Base-by-base conservation (phyloP, 2,888 invertebrate genomes). In the Rhagonycha fulva region DNA sequence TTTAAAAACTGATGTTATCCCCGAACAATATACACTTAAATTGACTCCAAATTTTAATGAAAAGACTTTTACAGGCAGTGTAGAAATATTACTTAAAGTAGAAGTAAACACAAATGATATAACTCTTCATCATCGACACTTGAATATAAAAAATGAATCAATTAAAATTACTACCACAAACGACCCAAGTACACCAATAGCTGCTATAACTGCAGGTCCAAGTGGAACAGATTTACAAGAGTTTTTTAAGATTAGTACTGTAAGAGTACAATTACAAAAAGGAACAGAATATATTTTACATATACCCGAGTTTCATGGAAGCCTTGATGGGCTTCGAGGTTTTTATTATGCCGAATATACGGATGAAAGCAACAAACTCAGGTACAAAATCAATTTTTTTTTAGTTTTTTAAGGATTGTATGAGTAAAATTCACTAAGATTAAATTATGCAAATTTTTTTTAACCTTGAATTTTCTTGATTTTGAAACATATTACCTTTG, bases 51-150 rank as follows among this genome's bases (percentile, higher is more conserved):
- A 77, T 66, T 75, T 77, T 63, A 68, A 71, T 71, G 24, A 24
- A 11, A 71, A 75, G 62, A 70, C 67, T 14, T 79, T 78, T 73
- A 11, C 10, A 9, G 79, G 79, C 24, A 26, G 14, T 9, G 75
- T 75, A 24, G 62, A 47, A 23, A 76, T 79, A 10, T 19, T 23
- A 30, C 62, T 73, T 1, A 60, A n/a, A 70, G 26, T 76, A 11
- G 30, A 28, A 23, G 9, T 10, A 11, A 28, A 30, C 3, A 71
- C 74, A 9, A 12, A 30, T 4, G 14, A 23, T 2, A 76, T 78
- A 61, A 68, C 23, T 12, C 23, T 79, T 10, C 79, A 79, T 67
- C 9, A 68, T 9, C 24, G 30, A 30, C 1, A 30, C 14, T 4
- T 68, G 26, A 11, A 2, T 28, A 68, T 68, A 14, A 47, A 23